Evolutionary conservation across 1,140 invertebrate genomes (phyloP).

Genomic region (Nebria ingens): DNA sequence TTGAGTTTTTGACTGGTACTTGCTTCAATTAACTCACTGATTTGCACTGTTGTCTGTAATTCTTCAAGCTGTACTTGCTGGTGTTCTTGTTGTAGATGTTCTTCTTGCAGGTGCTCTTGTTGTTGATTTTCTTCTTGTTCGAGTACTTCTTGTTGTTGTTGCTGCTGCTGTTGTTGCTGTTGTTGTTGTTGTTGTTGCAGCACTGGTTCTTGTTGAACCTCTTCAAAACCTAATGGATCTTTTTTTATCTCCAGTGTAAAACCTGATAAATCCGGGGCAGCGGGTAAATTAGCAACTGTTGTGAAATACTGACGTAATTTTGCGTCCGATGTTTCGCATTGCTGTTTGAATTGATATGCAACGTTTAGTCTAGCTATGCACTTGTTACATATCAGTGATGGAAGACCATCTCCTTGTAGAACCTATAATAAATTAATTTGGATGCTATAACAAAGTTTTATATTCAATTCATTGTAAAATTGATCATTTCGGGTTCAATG

Average conservation of each 20-base stretch:
- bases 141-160: background rate
- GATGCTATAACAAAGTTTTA: too few species aligned
- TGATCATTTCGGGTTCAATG: too few species aligned
- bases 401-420: slow-evolving; percentile 48
- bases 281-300: slow-evolving; percentile 21
- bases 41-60: slow-evolving; percentile 9
- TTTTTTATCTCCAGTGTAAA: slow-evolving; percentile 20
- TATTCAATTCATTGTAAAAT: too few species aligned
- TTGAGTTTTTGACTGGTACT: background rate
- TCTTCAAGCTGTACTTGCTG: slow-evolving; percentile 17
- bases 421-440: slow-evolving; percentile 45
- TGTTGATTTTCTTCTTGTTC: too few species aligned
- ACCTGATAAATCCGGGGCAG: slow-evolving; percentile 19
- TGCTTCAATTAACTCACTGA: background rate
- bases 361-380: slow-evolving; percentile 52
- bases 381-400: slow-evolving; percentile 52
- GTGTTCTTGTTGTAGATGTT: slow-evolving; percentile 15
- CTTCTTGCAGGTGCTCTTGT: background rate
- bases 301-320: slow-evolving; percentile 49
- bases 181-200: background rate
- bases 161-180: background rate
- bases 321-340: slow-evolving; percentile 51
- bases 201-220: background rate
- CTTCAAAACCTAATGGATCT: slow-evolving; percentile 3
- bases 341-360: slow-evolving; percentile 55